Evolutionary conservation across 2,797 vertebrate species (phyloP), one percentile per base, ranked within the genome.

Genomic region (Mionectes olivaceus): DNA sequence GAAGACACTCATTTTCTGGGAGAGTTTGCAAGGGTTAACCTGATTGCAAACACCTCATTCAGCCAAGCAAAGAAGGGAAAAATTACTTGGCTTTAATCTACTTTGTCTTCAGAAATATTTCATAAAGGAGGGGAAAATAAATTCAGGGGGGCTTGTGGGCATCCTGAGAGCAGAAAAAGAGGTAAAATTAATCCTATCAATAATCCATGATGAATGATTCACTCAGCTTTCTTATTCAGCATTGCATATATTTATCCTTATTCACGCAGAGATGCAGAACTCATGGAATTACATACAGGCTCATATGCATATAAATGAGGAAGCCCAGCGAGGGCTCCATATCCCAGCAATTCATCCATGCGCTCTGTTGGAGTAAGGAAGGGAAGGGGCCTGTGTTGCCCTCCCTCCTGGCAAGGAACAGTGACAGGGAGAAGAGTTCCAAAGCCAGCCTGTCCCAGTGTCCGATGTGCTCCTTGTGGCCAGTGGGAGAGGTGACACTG

Each of bases 201-300:
- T 95, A 94, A 83, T 85, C 93, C 73, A 49, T 74, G 90, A 76
- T 71, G 86, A 95, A 68, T 90, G 84, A 93, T 92, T 95, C 95
- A 96, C 91, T 94, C 64, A 2, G 87, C 76, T 84, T 83, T 78
- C 71, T 80, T 90, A 78, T 83, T 95, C 93, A 79, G 75, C 67
- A 89, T 83, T 83, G n/a, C 86, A 79, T 28, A 69, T 44, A 87
- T 68, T 70, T 93, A 73, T 80, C 84, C 6, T 23, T 7, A 47
- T 73, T 88, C 94, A 91, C 16, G 33, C 2, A 1, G 88, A 78
- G 74, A 77, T 55, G 81, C 55, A 59, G 75, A 56, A 13, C 46
- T 85, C 73, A 30, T 64, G 83, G 92, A 84, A 95, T 92, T 70
- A 61, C 25, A 60, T n/a, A 25, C 64, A 37, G 79, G 25, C 50